These are phyloP conservation scores for Erinaceus europaeus DNA, from an alignment of 2,113 vertebrate genomes.

Conservation along the genomic window DNA sequence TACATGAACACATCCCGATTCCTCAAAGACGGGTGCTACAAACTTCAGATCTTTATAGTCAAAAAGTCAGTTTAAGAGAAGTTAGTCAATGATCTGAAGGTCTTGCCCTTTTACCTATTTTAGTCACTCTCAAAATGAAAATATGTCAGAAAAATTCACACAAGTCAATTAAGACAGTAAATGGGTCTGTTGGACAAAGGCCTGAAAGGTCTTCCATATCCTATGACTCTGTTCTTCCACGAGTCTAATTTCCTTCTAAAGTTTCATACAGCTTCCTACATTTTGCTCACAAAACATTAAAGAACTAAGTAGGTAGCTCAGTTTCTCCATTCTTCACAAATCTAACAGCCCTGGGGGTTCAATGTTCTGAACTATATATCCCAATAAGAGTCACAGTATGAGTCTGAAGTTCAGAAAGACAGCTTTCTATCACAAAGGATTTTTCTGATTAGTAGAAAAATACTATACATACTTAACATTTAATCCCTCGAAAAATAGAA, in stretches of 20 bases:
- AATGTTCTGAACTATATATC: constrained; percentile 23
- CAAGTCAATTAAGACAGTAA: neutral
- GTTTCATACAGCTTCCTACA: neutral
- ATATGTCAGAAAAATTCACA: rapidly evolving
- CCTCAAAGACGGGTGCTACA: neutral
- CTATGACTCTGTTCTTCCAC: neutral
- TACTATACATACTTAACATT: constrained; percentile 4
- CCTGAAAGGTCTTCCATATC: neutral
- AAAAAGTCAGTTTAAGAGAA: neutral
- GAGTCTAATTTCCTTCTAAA: neutral
- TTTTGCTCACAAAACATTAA: neutral
- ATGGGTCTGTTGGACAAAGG: neutral
- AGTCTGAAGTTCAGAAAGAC: constrained; percentile 30
- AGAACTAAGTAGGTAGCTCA: neutral
- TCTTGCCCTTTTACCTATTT: neutral
- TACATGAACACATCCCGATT: neutral
- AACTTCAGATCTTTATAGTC: neutral
- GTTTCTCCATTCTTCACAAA: constrained; percentile 26
- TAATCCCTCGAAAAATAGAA: neutral
- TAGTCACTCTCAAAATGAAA: neutral
- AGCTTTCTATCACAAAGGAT: neutral
- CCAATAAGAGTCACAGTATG: constrained; percentile 30
- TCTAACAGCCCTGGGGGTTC: neutral
- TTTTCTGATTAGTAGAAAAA: constrained; percentile 34
- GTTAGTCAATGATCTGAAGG: neutral